Conservation (phyloP, 2,797 vertebrate genomes). For the Galagoides demidoff region DNA sequence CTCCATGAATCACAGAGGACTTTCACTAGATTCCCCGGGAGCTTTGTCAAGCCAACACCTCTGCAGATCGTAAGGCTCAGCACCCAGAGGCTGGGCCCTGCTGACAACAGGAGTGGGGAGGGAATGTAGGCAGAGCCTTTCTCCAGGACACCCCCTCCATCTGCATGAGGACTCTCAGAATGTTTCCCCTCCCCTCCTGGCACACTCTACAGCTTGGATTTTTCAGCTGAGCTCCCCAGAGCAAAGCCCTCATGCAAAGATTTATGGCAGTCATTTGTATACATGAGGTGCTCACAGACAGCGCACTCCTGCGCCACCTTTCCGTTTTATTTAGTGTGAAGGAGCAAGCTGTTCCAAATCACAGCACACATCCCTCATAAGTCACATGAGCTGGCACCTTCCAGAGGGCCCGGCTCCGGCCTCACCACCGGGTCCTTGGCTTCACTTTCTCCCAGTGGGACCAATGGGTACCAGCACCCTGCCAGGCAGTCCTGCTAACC, state of each 20-base stretch:
- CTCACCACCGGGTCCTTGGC: neutral
- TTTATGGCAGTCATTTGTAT: constrained; percentile 81
- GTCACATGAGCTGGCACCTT: constrained; percentile 78
- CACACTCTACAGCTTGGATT: constrained; percentile 37
- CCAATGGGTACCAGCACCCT: no score
- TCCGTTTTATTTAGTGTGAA: constrained; percentile 86
- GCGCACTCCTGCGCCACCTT: constrained; percentile 79
- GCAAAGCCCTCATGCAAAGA: constrained; percentile 80
- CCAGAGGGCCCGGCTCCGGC: neutral
- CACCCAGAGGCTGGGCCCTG: fast-evolving
- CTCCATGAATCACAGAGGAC: neutral
- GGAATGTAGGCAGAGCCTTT: fast-evolving
- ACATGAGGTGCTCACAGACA: constrained; percentile 79
- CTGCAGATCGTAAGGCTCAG: neutral
- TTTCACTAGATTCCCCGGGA: neutral
- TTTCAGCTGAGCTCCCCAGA: constrained; percentile 74
- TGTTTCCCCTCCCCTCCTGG: constrained; percentile 53
- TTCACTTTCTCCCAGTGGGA: neutral
- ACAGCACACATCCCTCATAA: constrained; percentile 82
- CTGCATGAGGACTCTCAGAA: constrained; percentile 66
- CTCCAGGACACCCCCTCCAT: constrained; percentile 1
- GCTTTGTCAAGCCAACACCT: neutral
- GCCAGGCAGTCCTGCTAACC: no score
- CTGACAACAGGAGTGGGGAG: neutral
- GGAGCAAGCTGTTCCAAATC: constrained; percentile 84